Conservation (phyloP, 2,888 invertebrate species). For the Amblyjoppa proteus region DNA sequence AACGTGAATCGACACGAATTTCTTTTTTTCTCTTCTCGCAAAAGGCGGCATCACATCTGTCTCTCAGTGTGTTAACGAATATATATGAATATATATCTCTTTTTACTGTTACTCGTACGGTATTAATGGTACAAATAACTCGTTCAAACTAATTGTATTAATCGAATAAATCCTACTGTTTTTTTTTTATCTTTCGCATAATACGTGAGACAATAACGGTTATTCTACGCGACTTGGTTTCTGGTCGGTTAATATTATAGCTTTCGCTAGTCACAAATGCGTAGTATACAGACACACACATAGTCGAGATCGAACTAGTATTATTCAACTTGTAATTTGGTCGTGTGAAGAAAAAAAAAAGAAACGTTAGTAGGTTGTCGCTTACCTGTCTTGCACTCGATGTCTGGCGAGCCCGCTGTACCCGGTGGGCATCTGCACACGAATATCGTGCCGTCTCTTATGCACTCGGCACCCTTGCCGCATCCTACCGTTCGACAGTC, state of each 20-base stretch:
- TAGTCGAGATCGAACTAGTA: slow-evolving; percentile 57
- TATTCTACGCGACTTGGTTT: slow-evolving; percentile 81
- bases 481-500: slow-evolving; percentile 95
- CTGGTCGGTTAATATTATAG: slow-evolving; percentile 74
- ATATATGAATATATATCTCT: slow-evolving; percentile 76
- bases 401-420: slow-evolving; percentile 90
- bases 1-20: slow-evolving; percentile 19
- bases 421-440: slow-evolving; percentile 93
- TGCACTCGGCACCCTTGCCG: slow-evolving; percentile 94
- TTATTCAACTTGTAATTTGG: slow-evolving; percentile 30
- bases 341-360: slow-evolving; percentile 12
- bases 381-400: slow-evolving; percentile 90
- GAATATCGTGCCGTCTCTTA: slow-evolving; percentile 93
- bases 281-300: slow-evolving; percentile 75
- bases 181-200: slow-evolving; percentile 40
- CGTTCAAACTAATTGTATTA: slow-evolving; percentile 61
- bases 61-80: slow-evolving; percentile 83
- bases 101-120: slow-evolving; percentile 74
- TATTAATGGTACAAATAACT: slow-evolving; percentile 72
- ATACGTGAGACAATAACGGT: slow-evolving; percentile 80
- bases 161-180: slow-evolving; percentile 73
- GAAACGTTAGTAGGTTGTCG: slow-evolving; percentile 77
- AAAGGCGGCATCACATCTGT: slow-evolving; percentile 81
- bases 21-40: slow-evolving; percentile 1
- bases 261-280: slow-evolving; percentile 83